Percentiles rank a stretch among this genome's conserved stretches.
phyloP scores from a whole-genome alignment of 2,113 vertebrate species.

The Chamaea fasciata region DNA sequence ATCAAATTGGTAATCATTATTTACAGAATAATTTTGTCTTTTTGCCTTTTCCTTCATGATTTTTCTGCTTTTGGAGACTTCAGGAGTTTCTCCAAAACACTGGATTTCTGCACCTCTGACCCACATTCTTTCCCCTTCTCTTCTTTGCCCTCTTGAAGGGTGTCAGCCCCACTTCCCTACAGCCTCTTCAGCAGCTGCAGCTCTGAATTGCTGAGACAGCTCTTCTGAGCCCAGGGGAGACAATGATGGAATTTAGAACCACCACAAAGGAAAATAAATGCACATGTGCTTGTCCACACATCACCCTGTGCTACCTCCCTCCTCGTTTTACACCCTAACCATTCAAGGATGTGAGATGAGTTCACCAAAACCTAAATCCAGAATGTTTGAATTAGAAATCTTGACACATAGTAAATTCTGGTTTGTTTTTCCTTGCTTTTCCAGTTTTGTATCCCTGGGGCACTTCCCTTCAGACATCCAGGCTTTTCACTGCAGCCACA shows the following conservation, averaged over 20 bases:
- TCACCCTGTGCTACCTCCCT: neutral
- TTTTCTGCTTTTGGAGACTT: constrained; percentile 66
- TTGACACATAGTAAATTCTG: neutral
- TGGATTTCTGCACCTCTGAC: constrained; percentile 68
- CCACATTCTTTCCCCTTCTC: constrained; percentile 63
- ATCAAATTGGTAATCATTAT: neutral
- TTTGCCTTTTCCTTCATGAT: constrained; percentile 63
- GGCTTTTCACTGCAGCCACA: neutral
- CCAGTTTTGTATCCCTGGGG: neutral
- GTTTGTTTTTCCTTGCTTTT: neutral
- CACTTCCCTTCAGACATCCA: neutral
- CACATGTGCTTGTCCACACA: neutral
- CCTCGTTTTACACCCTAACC: neutral
- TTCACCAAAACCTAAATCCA: neutral
- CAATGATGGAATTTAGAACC: neutral
- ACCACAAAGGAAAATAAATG: neutral
- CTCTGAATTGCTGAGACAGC: constrained; percentile 33
- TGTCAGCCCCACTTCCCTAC: constrained; percentile 34
- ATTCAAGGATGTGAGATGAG: neutral
- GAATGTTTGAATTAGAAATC: neutral
- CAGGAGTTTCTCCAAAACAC: constrained; percentile 21
- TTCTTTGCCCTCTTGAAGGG: constrained; percentile 51
- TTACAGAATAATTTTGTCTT: constrained; percentile 69
- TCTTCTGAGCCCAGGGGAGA: constrained; percentile 27
- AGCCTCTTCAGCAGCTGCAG: constrained; percentile 54